Conservation (phyloP, 2,113 vertebrate genomes). For the Erinaceus europaeus region DNA sequence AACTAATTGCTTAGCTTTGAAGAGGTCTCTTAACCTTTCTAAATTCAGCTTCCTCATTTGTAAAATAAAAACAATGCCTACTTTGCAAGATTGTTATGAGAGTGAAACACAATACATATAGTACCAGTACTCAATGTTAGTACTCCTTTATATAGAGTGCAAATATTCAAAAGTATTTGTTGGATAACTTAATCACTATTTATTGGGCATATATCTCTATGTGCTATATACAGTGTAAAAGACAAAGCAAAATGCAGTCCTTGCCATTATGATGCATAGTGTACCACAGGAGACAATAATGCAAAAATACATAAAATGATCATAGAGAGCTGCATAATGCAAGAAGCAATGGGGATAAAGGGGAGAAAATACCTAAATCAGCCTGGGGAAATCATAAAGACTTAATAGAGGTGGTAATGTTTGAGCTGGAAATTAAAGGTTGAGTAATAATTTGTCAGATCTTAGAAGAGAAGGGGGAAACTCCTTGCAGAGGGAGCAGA, state of each 20-base stretch:
- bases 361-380: not conserved
- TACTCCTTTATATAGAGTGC: not conserved
- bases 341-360: not conserved
- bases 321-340: not conserved
- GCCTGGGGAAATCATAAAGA: not conserved
- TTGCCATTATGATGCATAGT: not conserved
- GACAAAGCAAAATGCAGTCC: not conserved
- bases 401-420: not conserved
- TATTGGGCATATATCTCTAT: not conserved
- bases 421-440: conserved; percentile 25
- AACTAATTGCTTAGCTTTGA: conserved; percentile 21
- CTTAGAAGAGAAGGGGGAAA: not conserved
- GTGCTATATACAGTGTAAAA: not conserved
- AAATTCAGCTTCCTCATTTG: not conserved
- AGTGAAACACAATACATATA: conserved; percentile 14
- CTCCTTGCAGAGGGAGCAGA: not conserved
- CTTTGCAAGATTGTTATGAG: not conserved
- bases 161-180: not conserved
- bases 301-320: not conserved
- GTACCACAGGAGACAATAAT: not conserved
- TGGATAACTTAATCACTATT: not conserved
- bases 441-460: conserved; percentile 10
- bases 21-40: not conserved
- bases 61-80: too few relatives aligned
- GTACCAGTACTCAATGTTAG: not conserved